Base-by-base conservation (phyloP, 2,113 vertebrate genomes). In the Mirounga angustirostris region DNA sequence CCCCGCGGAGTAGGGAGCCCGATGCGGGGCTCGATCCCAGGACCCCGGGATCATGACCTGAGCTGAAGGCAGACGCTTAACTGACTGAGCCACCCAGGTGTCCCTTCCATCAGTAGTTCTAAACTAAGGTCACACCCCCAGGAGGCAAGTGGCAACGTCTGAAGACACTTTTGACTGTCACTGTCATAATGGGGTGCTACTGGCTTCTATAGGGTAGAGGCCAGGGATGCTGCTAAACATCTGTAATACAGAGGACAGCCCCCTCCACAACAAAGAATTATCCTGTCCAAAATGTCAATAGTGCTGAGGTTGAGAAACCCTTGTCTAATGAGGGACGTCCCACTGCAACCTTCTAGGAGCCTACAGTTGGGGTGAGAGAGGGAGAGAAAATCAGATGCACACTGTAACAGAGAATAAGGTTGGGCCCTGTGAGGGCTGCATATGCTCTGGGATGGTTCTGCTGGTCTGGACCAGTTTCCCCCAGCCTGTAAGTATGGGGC, bases 391-490 rank as follows among this genome's bases (percentile, higher is more conserved):
- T n/a, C 24, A 21, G 46, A 14, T 16, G n/a, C 59, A 43, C 78
- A 30, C 19, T 56, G 3, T 15, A 28, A 50, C 4, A 0, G 0
- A 5, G n/a, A 87, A n/a, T 15, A 73, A 67, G n/a, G 33, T 0
- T 46, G 67, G 61, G 61, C n/a, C 36, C 0, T 0, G 13, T 1
- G 21, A 46, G 40, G 28, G 15, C 0, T 21, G 19, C n/a, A 4
- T 19, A 28, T 50, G 13, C 28, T 22, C 43, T 24, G 36, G 26
- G 67, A 19, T 11, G 10, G 5, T 46, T 63, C 78, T 54, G 24
- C 89, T 13, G 46, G 46, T 22, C 69, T 21, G 26, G 40, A 24
- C 46, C 36, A 22, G 40, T 21, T 73, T 10, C 19, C 43, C 43
- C 11, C 13, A 0, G 22, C n/a, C 26, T 19, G n/a, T 58, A 33